phyloP scores from a whole-genome alignment of 2,113 vertebrate species.

The Heloderma charlesbogerti region DNA sequence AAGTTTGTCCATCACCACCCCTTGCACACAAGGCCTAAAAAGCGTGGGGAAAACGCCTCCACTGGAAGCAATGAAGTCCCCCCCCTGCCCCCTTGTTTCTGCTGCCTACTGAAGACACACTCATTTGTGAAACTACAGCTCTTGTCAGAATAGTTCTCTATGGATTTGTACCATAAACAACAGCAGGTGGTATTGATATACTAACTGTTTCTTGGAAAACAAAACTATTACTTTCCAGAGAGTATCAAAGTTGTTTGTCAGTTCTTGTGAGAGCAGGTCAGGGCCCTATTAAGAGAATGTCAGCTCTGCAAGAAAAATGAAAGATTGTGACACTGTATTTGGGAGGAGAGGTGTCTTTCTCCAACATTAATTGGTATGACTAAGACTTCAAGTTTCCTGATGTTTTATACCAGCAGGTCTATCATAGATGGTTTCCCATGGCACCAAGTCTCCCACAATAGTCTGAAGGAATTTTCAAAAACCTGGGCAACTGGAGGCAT shows the following conservation, averaged over 20 bases:
- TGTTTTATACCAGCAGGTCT: neutral
- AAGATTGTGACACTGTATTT: neutral
- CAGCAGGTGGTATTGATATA: neutral
- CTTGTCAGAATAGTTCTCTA: neutral
- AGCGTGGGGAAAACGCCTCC: too few species aligned
- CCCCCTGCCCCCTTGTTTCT: neutral
- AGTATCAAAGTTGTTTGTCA: neutral
- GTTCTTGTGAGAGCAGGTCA: neutral
- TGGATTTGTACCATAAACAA: neutral
- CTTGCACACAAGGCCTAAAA: too few species aligned
- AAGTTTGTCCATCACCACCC: too few species aligned
- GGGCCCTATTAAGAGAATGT: neutral
- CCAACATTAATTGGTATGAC: neutral
- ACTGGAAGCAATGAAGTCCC: too few species aligned
- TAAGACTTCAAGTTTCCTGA: neutral
- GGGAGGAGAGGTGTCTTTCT: neutral
- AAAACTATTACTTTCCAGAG: neutral
- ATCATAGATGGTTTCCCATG: neutral
- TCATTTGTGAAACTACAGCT: neutral
- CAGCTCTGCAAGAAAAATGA: neutral
- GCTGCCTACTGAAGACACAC: neutral
- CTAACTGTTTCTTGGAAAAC: neutral
- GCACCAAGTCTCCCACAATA: neutral
- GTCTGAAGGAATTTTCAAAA: neutral
- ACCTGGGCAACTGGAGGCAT: neutral